These are phyloP conservation scores for Aquatica leii DNA, from an alignment of 2,888 invertebrate genomes.

Conservation along the genomic window DNA sequence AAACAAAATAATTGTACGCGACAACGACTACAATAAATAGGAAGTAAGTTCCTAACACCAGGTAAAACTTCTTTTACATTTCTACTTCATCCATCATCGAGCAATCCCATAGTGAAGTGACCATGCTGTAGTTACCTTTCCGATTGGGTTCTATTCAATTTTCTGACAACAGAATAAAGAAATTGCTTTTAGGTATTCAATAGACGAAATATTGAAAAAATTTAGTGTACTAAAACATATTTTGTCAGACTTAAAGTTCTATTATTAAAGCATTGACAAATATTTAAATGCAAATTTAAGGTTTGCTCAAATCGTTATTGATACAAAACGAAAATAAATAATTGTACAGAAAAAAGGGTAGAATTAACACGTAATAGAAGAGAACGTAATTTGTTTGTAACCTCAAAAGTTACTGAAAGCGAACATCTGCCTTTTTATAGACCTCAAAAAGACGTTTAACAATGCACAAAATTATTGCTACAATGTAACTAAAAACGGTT, in stretches of 20 bases:
- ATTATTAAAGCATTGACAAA: slow-evolving; percentile 5
- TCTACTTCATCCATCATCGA: slow-evolving; percentile 41
- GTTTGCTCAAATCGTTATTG: no score
- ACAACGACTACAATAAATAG: slow-evolving; percentile 26
- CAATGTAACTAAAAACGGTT: no score
- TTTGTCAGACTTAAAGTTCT: slow-evolving; percentile 5
- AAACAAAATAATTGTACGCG: slow-evolving; percentile 27
- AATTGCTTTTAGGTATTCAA: slow-evolving; percentile 34
- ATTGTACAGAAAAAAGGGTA: no score
- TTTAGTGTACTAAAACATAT: slow-evolving; percentile 17
- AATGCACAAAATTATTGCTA: no score
- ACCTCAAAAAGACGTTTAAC: no score
- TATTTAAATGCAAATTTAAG: neutral
- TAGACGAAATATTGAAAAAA: slow-evolving; percentile 26
- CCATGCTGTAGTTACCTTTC: slow-evolving; percentile 36
- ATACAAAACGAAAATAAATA: no score
- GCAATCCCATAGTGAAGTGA: slow-evolving; percentile 37
- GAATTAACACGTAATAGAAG: no score
- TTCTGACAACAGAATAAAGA: slow-evolving; percentile 42
- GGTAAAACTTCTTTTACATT: slow-evolving; percentile 41
- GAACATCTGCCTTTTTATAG: no score
- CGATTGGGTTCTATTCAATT: slow-evolving; percentile 40
- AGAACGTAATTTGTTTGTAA: no score
- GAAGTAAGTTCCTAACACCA: slow-evolving; percentile 28
- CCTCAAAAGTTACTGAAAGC: no score